Evolutionary conservation across 2,797 vertebrate species (phyloP), one percentile per base, ranked within the genome.

Genomic region (Hyperoplus lanceolatus): DNA sequence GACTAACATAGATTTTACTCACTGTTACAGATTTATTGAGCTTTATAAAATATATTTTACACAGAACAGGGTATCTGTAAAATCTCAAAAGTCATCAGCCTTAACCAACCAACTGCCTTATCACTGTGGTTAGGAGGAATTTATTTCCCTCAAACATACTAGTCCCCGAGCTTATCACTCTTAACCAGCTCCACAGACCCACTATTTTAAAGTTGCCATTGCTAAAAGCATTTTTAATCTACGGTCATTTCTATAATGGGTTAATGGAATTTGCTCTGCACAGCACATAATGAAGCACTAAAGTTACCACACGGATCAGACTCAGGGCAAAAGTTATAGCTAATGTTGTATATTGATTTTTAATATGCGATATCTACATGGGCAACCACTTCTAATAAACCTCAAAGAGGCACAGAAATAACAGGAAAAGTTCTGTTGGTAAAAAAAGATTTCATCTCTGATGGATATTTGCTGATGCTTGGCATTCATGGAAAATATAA

Each of bases 401-500:
- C 1, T 39, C 59, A 59, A 77, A 80, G 16, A 77, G 6, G 38
- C 12, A 61, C 15, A 57, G 62, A 89, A 87, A 82, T 53, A 65
- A 77, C 60, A 80, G 36, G 41, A 71, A 79, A 89, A 78, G 71
- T 75, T 90, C 15, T 85, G 68, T 90, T 87, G 72, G 80, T 29
- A 29, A 64, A 70, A 81, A 87, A 85, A 51, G 67, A 84, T 84
- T 86, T 87, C 42, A 64, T 84, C 50, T 89, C 76, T 83, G 80
- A 89, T 75, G 70, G 89, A 91, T 83, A 82, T 90, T 88, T 91
- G 84, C 88, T 90, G 89, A 93, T 90, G 87, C 78, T 88, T 89
- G 81, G 83, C 79, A 87, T 89, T 92, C 83, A 90, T 82, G 82
- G 77, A 82, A 92, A 92, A 93, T 88, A 93, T 90, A 93, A 90